These are phyloP conservation scores for Microchrysa polita DNA, from an alignment of 2,888 invertebrate species.

Conservation along the genomic window DNA sequence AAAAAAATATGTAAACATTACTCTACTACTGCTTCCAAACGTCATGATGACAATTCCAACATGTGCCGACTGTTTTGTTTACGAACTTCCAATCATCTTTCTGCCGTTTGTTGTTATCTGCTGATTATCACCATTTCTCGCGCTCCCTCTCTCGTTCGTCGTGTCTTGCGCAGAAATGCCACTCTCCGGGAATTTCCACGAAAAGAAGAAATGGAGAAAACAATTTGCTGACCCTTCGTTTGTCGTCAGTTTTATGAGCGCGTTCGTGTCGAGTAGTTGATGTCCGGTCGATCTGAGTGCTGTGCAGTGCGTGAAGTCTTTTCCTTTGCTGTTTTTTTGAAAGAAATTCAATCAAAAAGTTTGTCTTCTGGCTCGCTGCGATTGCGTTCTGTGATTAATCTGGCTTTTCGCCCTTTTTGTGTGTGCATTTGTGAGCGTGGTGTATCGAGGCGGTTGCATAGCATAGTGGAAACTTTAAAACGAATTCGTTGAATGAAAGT, in stretches of 20 bases:
- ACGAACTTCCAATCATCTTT: slow-evolving; percentile 8
- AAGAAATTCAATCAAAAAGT: background rate
- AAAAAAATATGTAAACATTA: slow-evolving; percentile 14
- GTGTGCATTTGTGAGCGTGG: background rate
- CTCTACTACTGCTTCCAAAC: background rate
- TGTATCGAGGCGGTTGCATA: slow-evolving; percentile 11
- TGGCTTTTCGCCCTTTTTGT: background rate
- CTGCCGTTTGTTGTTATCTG: too few relatives aligned
- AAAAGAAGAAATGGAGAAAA: slow-evolving; percentile 21
- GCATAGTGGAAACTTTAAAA: background rate
- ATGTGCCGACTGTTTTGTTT: slow-evolving; percentile 35
- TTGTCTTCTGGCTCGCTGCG: background rate
- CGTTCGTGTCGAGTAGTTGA: slow-evolving; percentile 28
- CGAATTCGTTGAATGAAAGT: slow-evolving; percentile 43
- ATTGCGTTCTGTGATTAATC: background rate
- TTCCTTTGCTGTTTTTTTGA: slow-evolving; percentile 1
- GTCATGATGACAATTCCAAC: slow-evolving; percentile 9
- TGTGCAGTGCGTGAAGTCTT: background rate
- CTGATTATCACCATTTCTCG: background rate
- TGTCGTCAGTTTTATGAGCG: slow-evolving; percentile 32
- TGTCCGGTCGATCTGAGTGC: background rate
- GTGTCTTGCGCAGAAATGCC: background rate
- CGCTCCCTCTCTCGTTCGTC: background rate
- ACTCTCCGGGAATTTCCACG: background rate
- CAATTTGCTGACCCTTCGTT: slow-evolving; percentile 1